Evolutionary conservation across 2,113 vertebrate species (phyloP), one percentile per base, ranked within the genome.

Genomic region (Cebus imitator): DNA sequence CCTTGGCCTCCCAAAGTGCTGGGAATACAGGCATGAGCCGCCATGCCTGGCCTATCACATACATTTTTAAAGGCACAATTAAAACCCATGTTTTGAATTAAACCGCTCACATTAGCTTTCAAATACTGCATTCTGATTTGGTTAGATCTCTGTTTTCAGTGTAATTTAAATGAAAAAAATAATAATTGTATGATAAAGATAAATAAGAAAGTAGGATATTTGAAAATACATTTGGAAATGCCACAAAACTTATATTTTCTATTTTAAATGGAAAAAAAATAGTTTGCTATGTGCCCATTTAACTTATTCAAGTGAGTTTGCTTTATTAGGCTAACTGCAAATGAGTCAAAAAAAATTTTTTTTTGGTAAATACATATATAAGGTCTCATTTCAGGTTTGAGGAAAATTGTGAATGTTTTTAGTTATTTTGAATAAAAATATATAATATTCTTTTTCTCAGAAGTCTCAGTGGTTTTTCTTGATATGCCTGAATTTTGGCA

Each of bases 401-500:
- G 16, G 11, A 50, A 89, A 87, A 91, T 23, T 43, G 52, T 87
- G 84, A 13, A 40, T 90, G 23, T 76, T 80, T 87, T 80, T 73
- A 1, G 23, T 57, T 66, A 48, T 88, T 87, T 75, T 87, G 48
- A 61, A 43, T 90, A 85, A 73, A 73, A 64, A 50, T 66, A 13
- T 78, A 1, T 66, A 79, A n/a, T 79, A 76, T 35, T 92, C 9
- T 95, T 90, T 91, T 84, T 55, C 16, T 93, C 16, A 76, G 50
- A 73, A 96, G 4, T 66, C 37, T 85, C 79, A 88, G 11, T 76
- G 5, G 32, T 94, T 95, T 84, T 80, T 76, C 64, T 37, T 92
- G 11, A 13, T 75, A 0, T 93, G 78, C 73, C 84, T 96, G n/a
- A 58, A 52, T 95, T 95, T 83, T 94, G 55, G 91, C 43, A 90